Evolutionary conservation across 2,888 invertebrate species (phyloP), one percentile per base, ranked within the genome.

Genomic region (Caenorhabditis drosophilae): DNA sequence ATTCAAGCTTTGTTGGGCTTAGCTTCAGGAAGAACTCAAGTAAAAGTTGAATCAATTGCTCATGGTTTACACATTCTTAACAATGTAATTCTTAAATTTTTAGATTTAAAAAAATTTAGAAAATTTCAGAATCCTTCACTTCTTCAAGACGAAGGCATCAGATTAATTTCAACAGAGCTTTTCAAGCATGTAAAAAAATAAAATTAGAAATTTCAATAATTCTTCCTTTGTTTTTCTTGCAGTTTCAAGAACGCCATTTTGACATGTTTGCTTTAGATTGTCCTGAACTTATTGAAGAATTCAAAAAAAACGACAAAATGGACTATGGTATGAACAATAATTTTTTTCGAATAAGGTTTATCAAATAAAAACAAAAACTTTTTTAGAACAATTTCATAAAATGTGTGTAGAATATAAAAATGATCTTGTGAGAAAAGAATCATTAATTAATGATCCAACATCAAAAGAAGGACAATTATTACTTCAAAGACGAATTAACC

Each of bases 401-500:
- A 51, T 36, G 2, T 46, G 36, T 18, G 15, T 35, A 2, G 31
- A 40, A n/a, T 46, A 18, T 20, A 20, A 26, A 11, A 12, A 45
- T 15, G 57, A 50, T 12, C 20, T 41, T 4, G 3, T n/a, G 4
- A 4, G 42, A n/a, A 41, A 23, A 22, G 23, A 42, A 27, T n/a
- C 3, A 9, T 6, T 51, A 15, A 51, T 51, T 41, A 16, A 18
- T 27, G 51, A 51, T 51, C 95, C 95, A 0, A 95, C 96, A 84
- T 93, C 95, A 85, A 90, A 92, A 0, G 94, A 94, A 84, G 93
- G 94, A 0, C 97, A 97, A 85, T 88, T 91, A 67, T 88, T 93
- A 81, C 96, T 97, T 76, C 95, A 94, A 4, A 94, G 95, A 84
- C 93, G 95, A 86, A 96, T 96, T 69, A 88, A 91, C 77, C 80